phyloP scores from a whole-genome alignment of 2,888 invertebrate genomes.

The Geophilus truncorum region DNA sequence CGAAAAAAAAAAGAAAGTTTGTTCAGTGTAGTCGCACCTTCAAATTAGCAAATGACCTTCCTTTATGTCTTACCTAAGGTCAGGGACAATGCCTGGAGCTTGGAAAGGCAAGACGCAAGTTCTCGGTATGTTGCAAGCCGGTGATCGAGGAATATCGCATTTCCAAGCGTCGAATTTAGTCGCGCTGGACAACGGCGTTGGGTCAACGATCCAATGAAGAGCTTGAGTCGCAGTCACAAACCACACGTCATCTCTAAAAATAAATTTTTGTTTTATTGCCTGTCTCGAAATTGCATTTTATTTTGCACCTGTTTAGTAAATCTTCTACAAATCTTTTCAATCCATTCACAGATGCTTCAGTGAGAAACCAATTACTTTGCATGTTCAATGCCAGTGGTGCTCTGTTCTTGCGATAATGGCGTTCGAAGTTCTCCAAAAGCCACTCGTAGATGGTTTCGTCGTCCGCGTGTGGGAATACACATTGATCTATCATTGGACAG shows the following conservation, averaged over 20 bases:
- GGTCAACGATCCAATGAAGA: slow-evolving; percentile 86
- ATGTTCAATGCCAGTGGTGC: slow-evolving; percentile 48
- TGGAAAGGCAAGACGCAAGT: slow-evolving; percentile 79
- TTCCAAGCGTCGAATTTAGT: slow-evolving; percentile 74
- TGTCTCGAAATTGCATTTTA: not conserved
- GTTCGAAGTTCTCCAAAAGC: slow-evolving; percentile 81
- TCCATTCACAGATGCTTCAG: slow-evolving; percentile 72
- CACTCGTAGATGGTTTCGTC: slow-evolving; percentile 60
- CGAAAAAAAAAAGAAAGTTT: not conserved
- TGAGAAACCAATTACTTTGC: slow-evolving; percentile 93
- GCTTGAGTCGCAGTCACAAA: slow-evolving; percentile 81
- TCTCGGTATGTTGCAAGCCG: slow-evolving; percentile 72
- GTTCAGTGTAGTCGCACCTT: not conserved
- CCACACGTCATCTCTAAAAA: slow-evolving; percentile 72
- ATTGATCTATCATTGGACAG: slow-evolving; percentile 86
- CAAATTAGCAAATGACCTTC: not conserved
- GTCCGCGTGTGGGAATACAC: slow-evolving; percentile 83
- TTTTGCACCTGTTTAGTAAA: slow-evolving; percentile 64
- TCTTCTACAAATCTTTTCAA: slow-evolving; percentile 80
- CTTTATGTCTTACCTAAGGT: slow-evolving; percentile 56
- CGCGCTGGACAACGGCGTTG: slow-evolving; percentile 63
- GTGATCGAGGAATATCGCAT: slow-evolving; percentile 66
- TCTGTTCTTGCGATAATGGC: slow-evolving; percentile 57
- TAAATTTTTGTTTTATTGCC: not conserved
- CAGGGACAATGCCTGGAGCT: slow-evolving; percentile 66